These are phyloP conservation scores for Pagrus major DNA, from an alignment of 2,113 vertebrate species.

Conservation along the genomic window DNA sequence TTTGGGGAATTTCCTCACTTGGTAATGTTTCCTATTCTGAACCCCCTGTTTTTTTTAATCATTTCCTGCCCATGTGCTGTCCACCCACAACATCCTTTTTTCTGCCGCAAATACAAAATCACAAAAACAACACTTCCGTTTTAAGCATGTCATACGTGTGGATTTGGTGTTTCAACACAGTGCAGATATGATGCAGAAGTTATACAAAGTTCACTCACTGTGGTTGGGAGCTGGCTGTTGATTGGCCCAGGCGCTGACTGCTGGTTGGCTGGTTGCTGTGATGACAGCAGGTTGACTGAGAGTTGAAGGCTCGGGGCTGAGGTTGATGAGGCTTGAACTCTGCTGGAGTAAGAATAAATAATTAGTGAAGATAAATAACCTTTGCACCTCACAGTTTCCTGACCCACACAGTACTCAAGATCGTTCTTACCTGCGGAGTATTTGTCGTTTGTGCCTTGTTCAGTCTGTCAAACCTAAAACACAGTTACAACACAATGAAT, in stretches of 20 bases:
- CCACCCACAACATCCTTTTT: slow-evolving; percentile 20
- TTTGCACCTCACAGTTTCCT: neutral
- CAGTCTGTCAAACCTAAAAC: slow-evolving; percentile 92
- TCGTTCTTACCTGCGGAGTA: slow-evolving; percentile 68
- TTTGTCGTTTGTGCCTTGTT: slow-evolving; percentile 83
- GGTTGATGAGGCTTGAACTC: slow-evolving; percentile 82
- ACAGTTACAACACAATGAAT: neutral
- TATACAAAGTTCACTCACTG: slow-evolving; percentile 78
- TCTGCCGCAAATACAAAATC: neutral
- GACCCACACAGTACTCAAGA: neutral
- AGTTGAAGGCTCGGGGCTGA: slow-evolving; percentile 73
- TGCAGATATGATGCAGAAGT: neutral
- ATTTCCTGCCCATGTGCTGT: neutral
- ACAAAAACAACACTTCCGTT: neutral
- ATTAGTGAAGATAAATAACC: neutral
- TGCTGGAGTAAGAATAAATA: slow-evolving; percentile 28
- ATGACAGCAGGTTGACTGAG: slow-evolving; percentile 76
- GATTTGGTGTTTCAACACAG: neutral
- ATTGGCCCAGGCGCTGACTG: slow-evolving; percentile 70
- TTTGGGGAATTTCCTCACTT: too few relatives aligned
- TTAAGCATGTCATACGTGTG: neutral
- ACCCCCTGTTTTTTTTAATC: neutral
- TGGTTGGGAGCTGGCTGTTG: slow-evolving; percentile 82
- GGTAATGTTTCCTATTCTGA: neutral
- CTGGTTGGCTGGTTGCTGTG: slow-evolving; percentile 69